Evolutionary conservation across 2,113 vertebrate genomes (phyloP).

Genomic region (Rhabdomys dilectus): DNA sequence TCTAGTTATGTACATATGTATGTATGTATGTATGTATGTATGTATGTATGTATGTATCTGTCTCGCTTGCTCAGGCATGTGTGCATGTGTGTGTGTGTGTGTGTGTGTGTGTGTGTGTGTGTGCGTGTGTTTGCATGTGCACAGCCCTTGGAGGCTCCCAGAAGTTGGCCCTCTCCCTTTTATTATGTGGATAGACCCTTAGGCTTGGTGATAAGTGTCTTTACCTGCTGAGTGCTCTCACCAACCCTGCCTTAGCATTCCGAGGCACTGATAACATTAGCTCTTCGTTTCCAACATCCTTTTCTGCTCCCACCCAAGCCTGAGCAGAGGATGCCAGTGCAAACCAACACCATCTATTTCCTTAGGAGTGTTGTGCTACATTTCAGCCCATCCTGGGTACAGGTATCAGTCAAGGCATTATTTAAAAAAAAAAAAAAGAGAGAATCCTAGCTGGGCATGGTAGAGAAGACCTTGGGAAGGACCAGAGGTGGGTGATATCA

Average conservation of each 20-base stretch:
- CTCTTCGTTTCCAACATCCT: rapidly evolving
- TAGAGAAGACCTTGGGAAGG: neutral
- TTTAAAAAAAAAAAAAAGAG: no score
- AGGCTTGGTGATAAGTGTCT: neutral
- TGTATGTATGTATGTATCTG: no score
- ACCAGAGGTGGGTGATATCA: neutral
- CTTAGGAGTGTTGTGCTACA: rapidly evolving
- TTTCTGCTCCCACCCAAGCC: neutral
- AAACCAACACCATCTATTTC: rapidly evolving
- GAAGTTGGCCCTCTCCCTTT: neutral
- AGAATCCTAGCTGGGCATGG: rapidly evolving
- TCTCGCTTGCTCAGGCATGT: no score
- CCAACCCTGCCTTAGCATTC: neutral
- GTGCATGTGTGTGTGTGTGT: neutral
- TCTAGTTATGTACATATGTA: no score
- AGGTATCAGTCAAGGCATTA: rapidly evolving
- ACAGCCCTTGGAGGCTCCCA: neutral
- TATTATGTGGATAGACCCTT: neutral
- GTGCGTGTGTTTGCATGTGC: neutral
- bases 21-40: no score
- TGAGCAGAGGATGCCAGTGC: neutral
- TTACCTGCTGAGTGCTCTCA: neutral
- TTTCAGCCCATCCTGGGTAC: neutral
- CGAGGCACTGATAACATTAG: rapidly evolving
- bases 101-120: neutral